Evolutionary conservation across 2,888 invertebrate genomes (phyloP).

Genomic region (Caprella mutica): DNA sequence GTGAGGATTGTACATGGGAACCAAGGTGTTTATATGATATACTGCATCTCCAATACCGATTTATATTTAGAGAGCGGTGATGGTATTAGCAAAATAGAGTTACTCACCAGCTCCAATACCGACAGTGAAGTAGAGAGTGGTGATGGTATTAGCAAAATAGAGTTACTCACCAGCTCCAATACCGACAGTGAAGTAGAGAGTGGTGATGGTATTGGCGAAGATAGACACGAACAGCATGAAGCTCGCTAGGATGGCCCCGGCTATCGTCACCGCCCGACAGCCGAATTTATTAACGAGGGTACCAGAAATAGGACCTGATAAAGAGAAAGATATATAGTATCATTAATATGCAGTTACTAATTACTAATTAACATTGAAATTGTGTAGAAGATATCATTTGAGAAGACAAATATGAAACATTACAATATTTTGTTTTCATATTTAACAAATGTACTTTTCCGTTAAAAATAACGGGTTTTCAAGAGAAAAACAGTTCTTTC

Average conservation of each 20-base stretch:
- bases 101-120: slow-evolving; percentile 71
- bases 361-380: too few relatives aligned
- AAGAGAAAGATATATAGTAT: neutral
- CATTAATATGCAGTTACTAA: too few relatives aligned
- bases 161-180: slow-evolving; percentile 59
- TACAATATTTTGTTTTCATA: too few relatives aligned
- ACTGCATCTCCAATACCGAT: slow-evolving; percentile 78
- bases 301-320: slow-evolving; percentile 86
- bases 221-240: slow-evolving; percentile 50
- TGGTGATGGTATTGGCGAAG: slow-evolving; percentile 68
- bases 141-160: slow-evolving; percentile 71
- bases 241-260: slow-evolving; percentile 53
- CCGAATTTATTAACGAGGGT: slow-evolving; percentile 90
- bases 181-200: slow-evolving; percentile 84
- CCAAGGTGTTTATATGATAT: too few relatives aligned
- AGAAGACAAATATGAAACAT: too few relatives aligned
- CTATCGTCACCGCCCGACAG: slow-evolving; percentile 79
- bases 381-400: too few relatives aligned
- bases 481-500: too few relatives aligned
- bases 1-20: too few relatives aligned
- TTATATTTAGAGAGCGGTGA: slow-evolving; percentile 75
- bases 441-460: too few relatives aligned
- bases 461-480: too few relatives aligned
- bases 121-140: slow-evolving; percentile 78
- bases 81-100: slow-evolving; percentile 63